Conservation (phyloP, 2,797 vertebrate species). For the Euthynnus affinis region DNA sequence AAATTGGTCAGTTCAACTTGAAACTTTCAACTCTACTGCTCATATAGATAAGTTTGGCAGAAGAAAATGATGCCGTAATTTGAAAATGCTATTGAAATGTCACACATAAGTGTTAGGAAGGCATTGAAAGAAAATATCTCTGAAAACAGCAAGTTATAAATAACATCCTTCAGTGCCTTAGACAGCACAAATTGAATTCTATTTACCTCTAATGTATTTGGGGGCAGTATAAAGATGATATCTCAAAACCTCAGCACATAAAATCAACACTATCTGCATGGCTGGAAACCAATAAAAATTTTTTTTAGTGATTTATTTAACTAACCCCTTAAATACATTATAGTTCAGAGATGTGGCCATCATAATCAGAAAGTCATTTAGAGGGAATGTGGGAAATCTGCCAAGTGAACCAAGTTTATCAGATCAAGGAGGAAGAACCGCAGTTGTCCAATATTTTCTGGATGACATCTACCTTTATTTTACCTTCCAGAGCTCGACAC, state of each 20-base stretch:
- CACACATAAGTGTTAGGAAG: background rate
- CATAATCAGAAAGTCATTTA: background rate
- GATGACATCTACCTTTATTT: slow-evolving; percentile 86
- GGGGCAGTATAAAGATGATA: background rate
- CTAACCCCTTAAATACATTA: background rate
- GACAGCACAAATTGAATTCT: too few relatives aligned
- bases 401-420: background rate
- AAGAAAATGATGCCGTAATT: background rate
- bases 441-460: slow-evolving; percentile 79
- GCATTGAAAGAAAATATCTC: background rate
- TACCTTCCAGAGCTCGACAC: slow-evolving; percentile 85
- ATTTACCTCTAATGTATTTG: background rate
- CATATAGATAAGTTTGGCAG: background rate
- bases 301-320: background rate
- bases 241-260: background rate
- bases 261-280: background rate
- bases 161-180: too few relatives aligned
- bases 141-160: background rate
- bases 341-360: background rate
- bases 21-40: background rate
- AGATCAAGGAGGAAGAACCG: slow-evolving; percentile 7
- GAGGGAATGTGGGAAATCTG: background rate
- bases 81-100: background rate
- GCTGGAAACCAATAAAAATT: too few relatives aligned
- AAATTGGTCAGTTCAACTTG: too few relatives aligned